phyloP scores from a whole-genome alignment of 1,140 invertebrate genomes.

The Teleopsis dalmanni region DNA sequence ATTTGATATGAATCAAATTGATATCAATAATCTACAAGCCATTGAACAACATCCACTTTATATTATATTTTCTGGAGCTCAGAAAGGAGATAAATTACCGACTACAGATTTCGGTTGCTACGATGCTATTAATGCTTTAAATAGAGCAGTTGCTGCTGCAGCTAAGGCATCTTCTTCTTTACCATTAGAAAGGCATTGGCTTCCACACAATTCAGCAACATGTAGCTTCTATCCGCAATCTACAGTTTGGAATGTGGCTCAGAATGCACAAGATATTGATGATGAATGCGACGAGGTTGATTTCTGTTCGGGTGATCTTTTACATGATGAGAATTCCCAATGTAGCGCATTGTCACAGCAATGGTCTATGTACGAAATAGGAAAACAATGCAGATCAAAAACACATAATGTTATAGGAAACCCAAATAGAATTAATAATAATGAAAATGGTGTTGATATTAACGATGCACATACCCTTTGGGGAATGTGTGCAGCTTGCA shows the following conservation, averaged over 20 bases:
- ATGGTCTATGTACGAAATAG: constrained; percentile 29
- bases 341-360: neutral
- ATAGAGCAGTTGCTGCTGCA: constrained; percentile 1
- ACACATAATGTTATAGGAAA: neutral
- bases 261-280: neutral
- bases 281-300: constrained; percentile 7
- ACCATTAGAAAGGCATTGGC: neutral
- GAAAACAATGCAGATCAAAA: constrained; percentile 14
- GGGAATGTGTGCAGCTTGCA: constrained; percentile 22
- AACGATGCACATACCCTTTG: constrained; percentile 19
- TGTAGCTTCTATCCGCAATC: no score
- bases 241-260: no score
- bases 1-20: constrained; percentile 2
- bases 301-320: neutral
- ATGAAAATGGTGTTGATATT: constrained; percentile 1
- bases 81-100: neutral
- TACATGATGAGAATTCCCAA: neutral
- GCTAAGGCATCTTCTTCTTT: neutral
- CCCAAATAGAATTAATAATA: constrained; percentile 5
- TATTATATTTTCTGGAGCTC: constrained; percentile 5
- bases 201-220: no score
- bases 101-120: constrained; percentile 3
- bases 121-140: constrained; percentile 7
- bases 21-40: no score
- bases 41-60: constrained; percentile 7